Conservation (phyloP, 2,797 vertebrate species). For the Tolypeutes matacus region DNA sequence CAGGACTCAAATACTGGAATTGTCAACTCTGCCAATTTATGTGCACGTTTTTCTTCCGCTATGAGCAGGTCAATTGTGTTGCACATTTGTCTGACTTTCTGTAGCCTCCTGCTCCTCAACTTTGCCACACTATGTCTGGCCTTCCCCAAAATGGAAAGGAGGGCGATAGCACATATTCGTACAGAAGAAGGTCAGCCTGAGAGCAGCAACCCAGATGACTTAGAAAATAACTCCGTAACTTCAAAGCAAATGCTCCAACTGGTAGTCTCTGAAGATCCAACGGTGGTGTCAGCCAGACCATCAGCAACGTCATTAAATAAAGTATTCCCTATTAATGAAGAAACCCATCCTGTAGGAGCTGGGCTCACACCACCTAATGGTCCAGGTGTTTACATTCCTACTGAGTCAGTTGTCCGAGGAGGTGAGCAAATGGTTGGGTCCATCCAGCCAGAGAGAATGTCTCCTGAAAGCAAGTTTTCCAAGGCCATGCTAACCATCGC, state of each 20-base stretch:
- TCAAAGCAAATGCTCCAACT: slow-evolving; percentile 51
- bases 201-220: slow-evolving; percentile 16
- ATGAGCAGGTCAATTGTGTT: slow-evolving; percentile 83
- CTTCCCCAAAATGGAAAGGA: slow-evolving; percentile 72
- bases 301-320: slow-evolving; percentile 57
- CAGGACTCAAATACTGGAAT: slow-evolving; percentile 78
- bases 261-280: slow-evolving; percentile 71
- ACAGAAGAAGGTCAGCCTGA: slow-evolving; percentile 54
- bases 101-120: slow-evolving; percentile 84
- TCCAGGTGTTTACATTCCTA: slow-evolving; percentile 24
- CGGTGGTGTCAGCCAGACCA: slow-evolving; percentile 54
- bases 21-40: slow-evolving; percentile 63
- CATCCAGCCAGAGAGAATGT: slow-evolving; percentile 15
- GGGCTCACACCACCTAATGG: background rate
- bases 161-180: slow-evolving; percentile 23
- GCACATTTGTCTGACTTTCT: slow-evolving; percentile 80
- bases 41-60: slow-evolving; percentile 67
- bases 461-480: slow-evolving; percentile 59
- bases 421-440: slow-evolving; percentile 64
- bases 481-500: slow-evolving; percentile 76
- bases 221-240: slow-evolving; percentile 51
- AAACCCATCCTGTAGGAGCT: accelerated
- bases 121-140: slow-evolving; percentile 77
- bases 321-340: slow-evolving; percentile 60
- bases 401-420: background rate